Evolutionary conservation across 1,140 invertebrate genomes (phyloP), one percentile per base, ranked within the genome.

Genomic region (Drusus annulatus): DNA sequence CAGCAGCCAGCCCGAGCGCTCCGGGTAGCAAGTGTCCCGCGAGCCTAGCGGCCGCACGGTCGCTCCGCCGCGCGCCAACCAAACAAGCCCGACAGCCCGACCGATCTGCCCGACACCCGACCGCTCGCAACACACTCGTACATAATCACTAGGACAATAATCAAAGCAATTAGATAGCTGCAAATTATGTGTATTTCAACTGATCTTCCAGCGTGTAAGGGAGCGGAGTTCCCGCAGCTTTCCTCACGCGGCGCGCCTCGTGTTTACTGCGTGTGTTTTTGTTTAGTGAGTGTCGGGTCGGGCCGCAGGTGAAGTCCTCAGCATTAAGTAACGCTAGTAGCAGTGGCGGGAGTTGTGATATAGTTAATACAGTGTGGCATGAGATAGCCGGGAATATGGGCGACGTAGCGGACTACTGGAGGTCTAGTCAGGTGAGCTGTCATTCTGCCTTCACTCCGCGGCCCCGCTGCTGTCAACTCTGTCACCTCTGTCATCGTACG

Each of bases 351-450:
- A 10, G 23, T 75, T 58, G 71, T 75, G 71, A 58, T 75, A 58
- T 58, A 75, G 71, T 52, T 74, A 15, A 54, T 54, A 52, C 10
- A 8, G 54, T 52, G 73, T 76, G 81, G 81, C 68, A 80, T 82
- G 81, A 82, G 75, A 78, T 83, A 83, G 81, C 68, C 25, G 28
- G 28, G 21, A 51, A 16, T 31, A 83, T 83, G 82, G 82, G 71
- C n/a, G 82, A 83, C 56, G 77, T 83, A 23, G 79, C 82, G 25
- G 82, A 83, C 54, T 83, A 80, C 56, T 83, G 82, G 82, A 69
- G 79, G 21, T 75, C 76, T 19, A 79, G 76, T 52, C 82, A 83
- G 82, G 82, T 83, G 62, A 78, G 68, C 19, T 62, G 65, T 71
- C 78, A 60, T 17, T 63, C 50, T 19, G 51, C 21, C 65, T 58